phyloP scores from a whole-genome alignment of 1,140 invertebrate genomes.

The Trachelipus rathkii region DNA sequence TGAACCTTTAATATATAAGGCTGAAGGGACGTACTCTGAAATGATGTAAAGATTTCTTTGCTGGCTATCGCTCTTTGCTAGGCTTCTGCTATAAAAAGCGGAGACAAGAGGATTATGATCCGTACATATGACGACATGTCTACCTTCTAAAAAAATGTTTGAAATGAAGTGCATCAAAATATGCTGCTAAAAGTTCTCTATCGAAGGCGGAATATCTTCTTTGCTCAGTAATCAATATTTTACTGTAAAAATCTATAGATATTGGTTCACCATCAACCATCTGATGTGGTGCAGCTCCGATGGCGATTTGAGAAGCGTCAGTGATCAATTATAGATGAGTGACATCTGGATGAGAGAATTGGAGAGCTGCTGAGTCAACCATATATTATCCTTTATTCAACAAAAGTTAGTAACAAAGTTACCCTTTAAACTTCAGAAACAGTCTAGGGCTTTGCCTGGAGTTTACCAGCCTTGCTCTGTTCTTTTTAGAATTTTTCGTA shows the following conservation, averaged over 20 bases:
- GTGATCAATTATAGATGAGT: background rate
- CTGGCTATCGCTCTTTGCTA: background rate
- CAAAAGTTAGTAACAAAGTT: too few relatives aligned
- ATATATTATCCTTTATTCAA: too few relatives aligned
- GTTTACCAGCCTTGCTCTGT: too few relatives aligned
- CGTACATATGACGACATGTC: conserved; percentile 17
- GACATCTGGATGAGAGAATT: background rate
- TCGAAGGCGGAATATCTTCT: conserved; percentile 50
- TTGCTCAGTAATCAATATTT: conserved; percentile 48
- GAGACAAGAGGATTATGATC: conserved; percentile 29
- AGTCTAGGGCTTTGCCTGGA: too few relatives aligned
- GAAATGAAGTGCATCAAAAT: conserved; percentile 25
- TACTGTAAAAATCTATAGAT: conserved; percentile 50
- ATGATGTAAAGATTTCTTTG: conserved; percentile 1
- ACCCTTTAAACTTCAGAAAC: too few relatives aligned
- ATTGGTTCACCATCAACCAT: background rate
- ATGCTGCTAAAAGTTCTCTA: conserved; percentile 31
- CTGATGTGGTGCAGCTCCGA: conserved; percentile 4
- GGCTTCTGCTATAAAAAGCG: conserved; percentile 12
- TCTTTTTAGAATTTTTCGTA: too few relatives aligned
- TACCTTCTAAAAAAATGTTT: conserved; percentile 27
- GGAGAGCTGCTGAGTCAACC: background rate
- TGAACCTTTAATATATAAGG: background rate
- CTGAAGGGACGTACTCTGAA: background rate
- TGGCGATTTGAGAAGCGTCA: background rate